Evolutionary conservation across 2,797 vertebrate genomes (phyloP), one percentile per base, ranked within the genome.

Genomic region (Chanos chanos): DNA sequence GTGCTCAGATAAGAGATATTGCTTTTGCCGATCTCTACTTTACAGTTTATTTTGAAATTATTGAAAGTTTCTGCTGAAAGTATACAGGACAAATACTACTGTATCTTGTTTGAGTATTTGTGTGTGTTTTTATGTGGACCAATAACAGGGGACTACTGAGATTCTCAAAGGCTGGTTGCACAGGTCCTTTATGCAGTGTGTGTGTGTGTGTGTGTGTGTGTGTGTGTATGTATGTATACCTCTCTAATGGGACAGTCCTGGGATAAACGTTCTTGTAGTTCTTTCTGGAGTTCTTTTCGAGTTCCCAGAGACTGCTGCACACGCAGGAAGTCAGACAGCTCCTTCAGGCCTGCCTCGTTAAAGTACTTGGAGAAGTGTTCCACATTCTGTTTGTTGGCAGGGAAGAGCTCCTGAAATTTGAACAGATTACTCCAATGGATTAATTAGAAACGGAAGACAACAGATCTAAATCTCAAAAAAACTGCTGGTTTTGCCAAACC

Each of bases 361-460:
- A 96, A 96, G 82, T 93, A 95, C 55, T 89, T 91, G 21, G 92
- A 87, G 77, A 96, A 95, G 81, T 96, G 93, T 73, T 96, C 94
- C 77, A 94, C 91, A 22, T 90, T 95, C 84, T 95, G 94, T 77
- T 93, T 88, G 81, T 92, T 95, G 67, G 88, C 81, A 61, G 94
- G 94, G 81, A 96, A 95, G 34, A 96, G 89, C 72, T 95, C 94
- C 94, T 96, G 67, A 58, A 72, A 64, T 36, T 60, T 16, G 24
- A 44, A 27, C 6, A 31, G 15, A 58, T 57, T 36, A 48, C 22
- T 57, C 25, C 3, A 49, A 1, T 0, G 18, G 27, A n/a, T 28
- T 44, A 16, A 57, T 49, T 16, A 41, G 15, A 6, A 27, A 0
- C 28, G 49, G 18, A 15, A 36, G 34, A 4, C 2, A 4, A 36